Base-by-base conservation (phyloP, 2,113 vertebrate species). In the Dasyprocta punctata region DNA sequence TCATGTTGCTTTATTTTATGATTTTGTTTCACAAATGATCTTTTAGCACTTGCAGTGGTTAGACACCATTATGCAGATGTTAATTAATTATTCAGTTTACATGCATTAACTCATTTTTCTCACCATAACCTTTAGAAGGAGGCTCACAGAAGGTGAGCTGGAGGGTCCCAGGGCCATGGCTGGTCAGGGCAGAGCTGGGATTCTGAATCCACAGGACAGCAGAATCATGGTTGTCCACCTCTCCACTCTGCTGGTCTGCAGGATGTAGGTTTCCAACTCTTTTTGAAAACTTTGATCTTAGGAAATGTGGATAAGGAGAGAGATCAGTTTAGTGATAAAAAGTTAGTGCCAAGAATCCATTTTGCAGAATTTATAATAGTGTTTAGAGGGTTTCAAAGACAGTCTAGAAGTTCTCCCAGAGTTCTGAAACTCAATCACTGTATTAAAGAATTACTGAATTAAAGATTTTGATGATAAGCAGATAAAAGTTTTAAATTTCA, bases 401-500 rank as follows among this genome's bases (percentile, higher is more conserved):
- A 93, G 22, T 78, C 54, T 54, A 89, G 47, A 41, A 96, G 91
- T 90, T 77, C 36, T 60, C 24, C 88, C 56, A 84, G 36, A 69
- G n/a, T 33, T 38, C 6, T 73, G 65, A 30, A 73, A 89, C 38
- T 90, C 44, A 38, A 56, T 36, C 49, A 49, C 80, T 87, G 4
- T 36, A n/a, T 84, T 85, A 63, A 63, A 88, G n/a, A n/a, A n/a
- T n/a, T 30, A 82, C 65, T 88, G 75, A 92, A 69, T 63, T 58
- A 38, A 67, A 83, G 83, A 94, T 82, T 86, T 94, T 90, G 30
- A 96, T 47, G 49, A 84, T 84, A 54, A 75, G 82, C 1, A 47
- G 38, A 88, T 71, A 90, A 85, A 36, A 92, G 56, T 83, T 95
- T 88, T 88, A 96, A 82, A 95, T 93, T 97, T 95, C 33, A 41